phyloP scores from a whole-genome alignment of 2,888 invertebrate genomes.

The Cantharis rustica region DNA sequence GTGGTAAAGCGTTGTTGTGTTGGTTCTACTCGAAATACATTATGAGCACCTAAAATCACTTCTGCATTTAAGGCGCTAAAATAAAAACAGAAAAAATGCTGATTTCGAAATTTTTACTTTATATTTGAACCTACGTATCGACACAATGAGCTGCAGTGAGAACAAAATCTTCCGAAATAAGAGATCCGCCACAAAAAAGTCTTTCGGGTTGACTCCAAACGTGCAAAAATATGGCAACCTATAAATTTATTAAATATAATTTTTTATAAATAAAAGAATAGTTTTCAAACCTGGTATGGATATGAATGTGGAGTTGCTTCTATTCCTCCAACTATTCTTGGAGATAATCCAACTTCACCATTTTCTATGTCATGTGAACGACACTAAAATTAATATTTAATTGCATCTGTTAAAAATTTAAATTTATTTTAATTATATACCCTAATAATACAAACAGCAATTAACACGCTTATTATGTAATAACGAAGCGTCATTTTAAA shows the following conservation, averaged over 20 bases:
- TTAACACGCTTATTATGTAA: neutral
- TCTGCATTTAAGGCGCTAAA: conserved; percentile 33
- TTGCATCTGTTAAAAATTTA: neutral
- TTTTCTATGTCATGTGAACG: neutral
- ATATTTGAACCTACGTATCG: neutral
- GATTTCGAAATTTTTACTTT: neutral
- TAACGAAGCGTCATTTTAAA: neutral
- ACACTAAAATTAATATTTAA: neutral
- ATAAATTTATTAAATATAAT: neutral
- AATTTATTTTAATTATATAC: neutral
- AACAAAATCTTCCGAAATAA: conserved; percentile 6
- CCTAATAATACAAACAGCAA: neutral
- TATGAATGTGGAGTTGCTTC: conserved; percentile 23
- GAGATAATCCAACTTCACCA: neutral
- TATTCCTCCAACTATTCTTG: conserved; percentile 26
- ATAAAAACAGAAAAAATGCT: neutral
- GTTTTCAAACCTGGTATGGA: conserved; percentile 23
- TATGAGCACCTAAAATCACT: conserved; percentile 42
- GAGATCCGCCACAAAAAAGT: conserved; percentile 14
- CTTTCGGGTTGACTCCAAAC: conserved; percentile 12
- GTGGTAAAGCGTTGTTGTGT: conserved; percentile 45
- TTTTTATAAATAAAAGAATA: neutral
- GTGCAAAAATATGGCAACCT: conserved; percentile 4
- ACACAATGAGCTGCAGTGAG: conserved; percentile 22
- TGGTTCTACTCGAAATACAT: conserved; percentile 42